These are phyloP conservation scores for Phrynocephalus guinanensis DNA, from an alignment of 2,797 vertebrate genomes.

Conservation along the genomic window DNA sequence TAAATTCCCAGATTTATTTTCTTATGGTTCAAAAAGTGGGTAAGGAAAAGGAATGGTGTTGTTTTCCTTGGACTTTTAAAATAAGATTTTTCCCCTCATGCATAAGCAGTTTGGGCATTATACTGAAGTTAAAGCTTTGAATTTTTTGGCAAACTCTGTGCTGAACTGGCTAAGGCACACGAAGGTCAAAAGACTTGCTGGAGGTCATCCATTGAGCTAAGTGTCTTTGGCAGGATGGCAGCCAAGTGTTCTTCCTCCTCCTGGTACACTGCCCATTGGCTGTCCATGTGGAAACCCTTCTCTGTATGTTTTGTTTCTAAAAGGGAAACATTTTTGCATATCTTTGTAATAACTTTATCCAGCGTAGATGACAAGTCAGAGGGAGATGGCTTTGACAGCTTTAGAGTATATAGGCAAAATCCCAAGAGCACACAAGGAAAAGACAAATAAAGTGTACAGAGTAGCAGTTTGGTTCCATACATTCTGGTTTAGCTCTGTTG, in stretches of 20 bases:
- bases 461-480: neutral
- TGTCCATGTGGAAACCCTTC: conserved; percentile 41
- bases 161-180: conserved; percentile 47
- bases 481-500: neutral
- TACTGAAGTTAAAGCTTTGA: conserved; percentile 16
- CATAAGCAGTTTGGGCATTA: conserved; percentile 45
- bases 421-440: neutral
- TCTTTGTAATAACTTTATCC: conserved; percentile 39
- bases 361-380: conserved; percentile 28
- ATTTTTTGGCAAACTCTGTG: conserved; percentile 48
- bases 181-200: conserved; percentile 49
- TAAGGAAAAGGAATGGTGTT: conserved; percentile 8
- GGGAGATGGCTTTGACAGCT: conserved; percentile 15
- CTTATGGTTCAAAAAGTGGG: conserved; percentile 12
- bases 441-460: neutral
- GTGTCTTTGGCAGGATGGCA: conserved; percentile 47
- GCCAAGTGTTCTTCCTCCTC: conserved; percentile 42
- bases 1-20: neutral
- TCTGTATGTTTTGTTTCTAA: conserved; percentile 34
- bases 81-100: conserved; percentile 20
- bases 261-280: conserved; percentile 45
- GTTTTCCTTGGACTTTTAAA: conserved; percentile 36
- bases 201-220: conserved; percentile 32
- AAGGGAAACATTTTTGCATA: conserved; percentile 38
- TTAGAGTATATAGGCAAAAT: conserved; percentile 3